phyloP scores from a whole-genome alignment of 1,140 invertebrate genomes.

The Drosophila lacteicornis region DNA sequence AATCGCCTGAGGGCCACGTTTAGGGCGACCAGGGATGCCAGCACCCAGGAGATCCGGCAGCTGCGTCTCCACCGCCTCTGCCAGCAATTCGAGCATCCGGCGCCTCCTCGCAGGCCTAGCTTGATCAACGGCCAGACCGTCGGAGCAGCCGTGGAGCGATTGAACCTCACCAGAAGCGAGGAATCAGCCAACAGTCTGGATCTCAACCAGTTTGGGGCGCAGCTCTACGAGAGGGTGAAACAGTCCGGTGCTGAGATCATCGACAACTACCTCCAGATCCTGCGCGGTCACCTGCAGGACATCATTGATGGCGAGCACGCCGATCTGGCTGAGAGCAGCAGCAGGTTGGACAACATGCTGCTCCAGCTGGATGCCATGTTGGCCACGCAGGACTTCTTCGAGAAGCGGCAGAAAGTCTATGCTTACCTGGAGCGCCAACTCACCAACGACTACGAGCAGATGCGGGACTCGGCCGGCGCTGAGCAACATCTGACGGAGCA shows the following conservation, averaged over 20 bases:
- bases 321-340: conserved; percentile 46
- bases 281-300: conserved; percentile 66
- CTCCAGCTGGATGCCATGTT: conserved; percentile 64
- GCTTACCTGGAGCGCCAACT: conserved; percentile 63
- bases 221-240: conserved; percentile 72
- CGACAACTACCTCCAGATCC: conserved; percentile 67
- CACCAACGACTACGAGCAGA: conserved; percentile 45
- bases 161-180: conserved; percentile 49
- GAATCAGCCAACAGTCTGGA: conserved; percentile 30
- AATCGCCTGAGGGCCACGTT: conserved; percentile 54
- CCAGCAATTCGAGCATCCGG: conserved; percentile 57
- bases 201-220: conserved; percentile 56
- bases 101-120: not conserved
- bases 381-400: conserved; percentile 66
- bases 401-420: conserved; percentile 71
- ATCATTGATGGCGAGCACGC: conserved; percentile 62
- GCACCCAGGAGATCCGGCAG: conserved; percentile 68
- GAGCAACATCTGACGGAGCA: conserved; percentile 60
- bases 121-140: conserved; percentile 59
- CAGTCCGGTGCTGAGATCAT: conserved; percentile 66
- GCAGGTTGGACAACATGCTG: conserved; percentile 32
- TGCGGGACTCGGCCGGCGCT: conserved; percentile 18
- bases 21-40: conserved; percentile 49
- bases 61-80: conserved; percentile 72
- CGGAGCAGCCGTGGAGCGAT: conserved; percentile 46